phyloP scores from a whole-genome alignment of 30 jellyfish, hydroid and myxozoan species.

The Mastigias papua region DNA sequence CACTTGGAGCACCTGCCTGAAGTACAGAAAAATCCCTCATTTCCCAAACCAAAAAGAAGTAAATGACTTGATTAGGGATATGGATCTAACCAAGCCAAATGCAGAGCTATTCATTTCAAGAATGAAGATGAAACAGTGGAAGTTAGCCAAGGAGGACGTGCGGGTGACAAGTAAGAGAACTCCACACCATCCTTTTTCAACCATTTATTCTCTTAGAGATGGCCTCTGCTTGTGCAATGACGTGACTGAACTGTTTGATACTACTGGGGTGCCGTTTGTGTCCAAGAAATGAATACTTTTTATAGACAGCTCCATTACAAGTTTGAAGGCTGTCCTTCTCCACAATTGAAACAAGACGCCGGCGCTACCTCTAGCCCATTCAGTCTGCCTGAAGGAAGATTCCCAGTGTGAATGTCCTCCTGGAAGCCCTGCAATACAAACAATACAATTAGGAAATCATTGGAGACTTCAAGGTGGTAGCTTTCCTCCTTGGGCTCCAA shows the following conservation, averaged over 20 bases:
- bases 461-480: not conserved
- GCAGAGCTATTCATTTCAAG: constrained; percentile 11
- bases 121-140: not conserved
- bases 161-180: not conserved
- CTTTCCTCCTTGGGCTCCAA: not conserved
- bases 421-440: not conserved
- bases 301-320: not conserved
- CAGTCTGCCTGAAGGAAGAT: not conserved
- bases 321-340: not conserved
- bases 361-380: too few relatives aligned
- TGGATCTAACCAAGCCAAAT: constrained; percentile 6
- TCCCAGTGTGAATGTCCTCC: not conserved
- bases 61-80: not conserved
- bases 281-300: not conserved
- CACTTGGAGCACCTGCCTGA: not conserved
- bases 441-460: not conserved
- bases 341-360: not conserved
- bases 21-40: not conserved
- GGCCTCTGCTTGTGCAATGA: not conserved
- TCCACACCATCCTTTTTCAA: too few relatives aligned
- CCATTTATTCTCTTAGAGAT: not conserved
- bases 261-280: not conserved
- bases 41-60: constrained; percentile 4
- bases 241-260: not conserved
- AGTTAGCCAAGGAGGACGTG: not conserved